phyloP scores from a whole-genome alignment of 2,888 invertebrate species.

The Tineola bisselliella region DNA sequence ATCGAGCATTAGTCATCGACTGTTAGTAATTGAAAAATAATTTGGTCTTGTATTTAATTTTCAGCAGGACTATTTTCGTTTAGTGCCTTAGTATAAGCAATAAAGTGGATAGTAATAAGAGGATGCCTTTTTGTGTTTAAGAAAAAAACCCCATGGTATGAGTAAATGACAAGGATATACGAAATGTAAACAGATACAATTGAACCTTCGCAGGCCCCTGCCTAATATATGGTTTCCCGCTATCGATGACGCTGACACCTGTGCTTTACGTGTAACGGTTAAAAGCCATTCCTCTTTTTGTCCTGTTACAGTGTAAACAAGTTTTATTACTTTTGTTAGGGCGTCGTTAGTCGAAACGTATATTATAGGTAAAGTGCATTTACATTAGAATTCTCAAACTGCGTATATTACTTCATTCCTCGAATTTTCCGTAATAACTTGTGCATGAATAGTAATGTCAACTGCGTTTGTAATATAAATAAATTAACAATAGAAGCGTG shows the following conservation, averaged over 20 bases:
- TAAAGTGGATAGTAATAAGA: too few species aligned
- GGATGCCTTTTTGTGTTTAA: too few species aligned
- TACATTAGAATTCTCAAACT: constrained; percentile 13
- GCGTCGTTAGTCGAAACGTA: constrained; percentile 11
- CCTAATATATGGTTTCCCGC: constrained; percentile 14
- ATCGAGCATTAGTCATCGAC: too few species aligned
- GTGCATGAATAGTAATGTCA: not conserved
- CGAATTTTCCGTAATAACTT: constrained; percentile 8
- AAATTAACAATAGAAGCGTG: constrained; percentile 13
- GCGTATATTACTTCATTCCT: constrained; percentile 4
- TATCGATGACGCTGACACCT: constrained; percentile 8
- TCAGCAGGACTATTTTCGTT: too few species aligned
- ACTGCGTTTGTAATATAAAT: constrained; percentile 4
- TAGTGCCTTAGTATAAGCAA: too few species aligned
- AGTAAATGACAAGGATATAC: not conserved
- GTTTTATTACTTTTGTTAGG: constrained; percentile 14
- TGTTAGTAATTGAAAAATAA: too few species aligned
- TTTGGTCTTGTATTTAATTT: too few species aligned
- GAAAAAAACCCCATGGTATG: not conserved
- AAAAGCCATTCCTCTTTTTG: constrained; percentile 13
- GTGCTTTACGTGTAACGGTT: constrained; percentile 13
- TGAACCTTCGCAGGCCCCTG: not conserved
- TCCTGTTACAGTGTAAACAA: constrained; percentile 12
- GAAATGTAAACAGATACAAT: not conserved
- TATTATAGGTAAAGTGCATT: constrained; percentile 1